Evolutionary conservation across 2,888 invertebrate genomes (phyloP), one percentile per base, ranked within the genome.

Genomic region (Yponomeuta cagnagella): DNA sequence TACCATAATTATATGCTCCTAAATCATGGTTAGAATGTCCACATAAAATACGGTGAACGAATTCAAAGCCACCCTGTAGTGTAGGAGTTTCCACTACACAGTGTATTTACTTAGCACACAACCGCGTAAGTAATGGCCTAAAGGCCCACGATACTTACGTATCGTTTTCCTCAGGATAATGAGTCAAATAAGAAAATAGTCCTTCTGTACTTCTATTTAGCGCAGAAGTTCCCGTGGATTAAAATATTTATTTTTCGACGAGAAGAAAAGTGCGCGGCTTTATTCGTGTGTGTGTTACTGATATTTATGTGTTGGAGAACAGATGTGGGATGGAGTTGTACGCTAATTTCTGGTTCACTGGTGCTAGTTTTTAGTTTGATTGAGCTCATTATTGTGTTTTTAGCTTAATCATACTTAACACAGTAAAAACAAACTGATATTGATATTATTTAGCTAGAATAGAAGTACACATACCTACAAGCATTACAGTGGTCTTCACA

Each of bases 241-340:
- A 88, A 85, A 87, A 89, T 89, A 88, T 88, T 89, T 89, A 89
- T 89, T 87, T 89, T 88, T 85, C 82, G 79, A 81, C 80, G 81
- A 80, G 78, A 88, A 88, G 87, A 89, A 88, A 88, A 87, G 82
- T 71, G 67, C 64, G 33, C 37, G 58, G 15, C 37, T 58, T 5
- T 64, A 10, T 64, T 10, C 30, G 67, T 37, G 67, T 67, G 67
- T 67, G 67, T 8, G 67, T 58, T 12, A 15, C 66, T 5, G 67
- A 33, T 65, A 33, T 6, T 43, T 15, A 43, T 58, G 52, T 58
- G 52, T 8, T 15, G 15, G 43, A 23, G 66, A 12, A 70, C 70
- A 70, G 31, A 48, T 48, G 12, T 48, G 43, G 65, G 5, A 10
- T 70, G 43, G 64, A 64, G 63, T n/a, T 15, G 33, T 5, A 63